Percentiles rank a stretch among this genome's conserved stretches.
Conservation (phyloP, 2,888 invertebrate genomes). For the Mythimna albipuncta region DNA sequence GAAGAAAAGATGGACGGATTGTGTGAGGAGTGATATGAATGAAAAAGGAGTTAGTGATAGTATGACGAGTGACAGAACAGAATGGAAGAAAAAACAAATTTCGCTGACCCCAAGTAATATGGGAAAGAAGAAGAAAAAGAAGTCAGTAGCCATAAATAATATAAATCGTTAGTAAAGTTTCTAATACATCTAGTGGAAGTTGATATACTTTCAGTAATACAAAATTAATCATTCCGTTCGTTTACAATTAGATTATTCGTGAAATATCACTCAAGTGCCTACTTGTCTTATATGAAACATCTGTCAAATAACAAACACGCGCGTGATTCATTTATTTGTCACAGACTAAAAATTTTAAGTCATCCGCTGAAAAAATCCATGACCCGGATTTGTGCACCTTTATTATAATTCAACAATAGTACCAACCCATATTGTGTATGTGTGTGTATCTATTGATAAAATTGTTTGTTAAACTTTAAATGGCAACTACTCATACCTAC, state of each 20-base stretch:
- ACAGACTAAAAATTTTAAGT: conserved; percentile 35
- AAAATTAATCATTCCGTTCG: background rate
- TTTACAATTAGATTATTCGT: background rate
- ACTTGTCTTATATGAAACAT: no score
- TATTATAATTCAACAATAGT: conserved; percentile 38
- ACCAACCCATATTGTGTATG: conserved; percentile 11
- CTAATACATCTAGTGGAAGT: conserved; percentile 16
- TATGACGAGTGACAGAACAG: no score
- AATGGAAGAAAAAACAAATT: no score
- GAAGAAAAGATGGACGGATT: no score
- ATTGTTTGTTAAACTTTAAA: conserved; percentile 61
- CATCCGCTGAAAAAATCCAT: conserved; percentile 46
- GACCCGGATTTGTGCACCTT: conserved; percentile 65
- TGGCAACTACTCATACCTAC: conserved; percentile 63
- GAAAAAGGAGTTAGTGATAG: no score
- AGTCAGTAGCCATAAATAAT: background rate
- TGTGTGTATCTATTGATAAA: conserved; percentile 45
- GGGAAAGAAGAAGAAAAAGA: no score
- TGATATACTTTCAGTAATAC: conserved; percentile 6
- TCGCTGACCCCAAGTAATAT: no score
- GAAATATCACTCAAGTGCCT: no score
- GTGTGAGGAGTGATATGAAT: no score
- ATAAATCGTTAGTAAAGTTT: conserved; percentile 21
- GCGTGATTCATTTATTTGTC: conserved; percentile 18
- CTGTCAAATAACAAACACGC: background rate